phyloP scores from a whole-genome alignment of 2,888 invertebrate genomes.

The Pseudococcus jackbeardsleyi region DNA sequence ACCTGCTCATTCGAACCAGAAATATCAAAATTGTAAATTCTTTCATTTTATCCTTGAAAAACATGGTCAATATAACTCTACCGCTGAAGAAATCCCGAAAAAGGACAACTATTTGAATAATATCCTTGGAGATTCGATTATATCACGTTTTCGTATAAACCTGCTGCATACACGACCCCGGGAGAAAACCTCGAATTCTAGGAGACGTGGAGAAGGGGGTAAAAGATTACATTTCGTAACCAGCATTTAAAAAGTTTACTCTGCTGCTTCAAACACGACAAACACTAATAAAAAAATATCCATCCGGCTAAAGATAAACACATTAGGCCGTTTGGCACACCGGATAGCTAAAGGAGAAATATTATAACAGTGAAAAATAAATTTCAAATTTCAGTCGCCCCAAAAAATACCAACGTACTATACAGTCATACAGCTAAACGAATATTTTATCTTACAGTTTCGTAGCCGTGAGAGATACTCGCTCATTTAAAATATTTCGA shows the following conservation, averaged over 20 bases:
- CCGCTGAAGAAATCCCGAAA: too few relatives aligned
- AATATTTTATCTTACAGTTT: slow-evolving; percentile 6
- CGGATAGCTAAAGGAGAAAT: slow-evolving; percentile 23
- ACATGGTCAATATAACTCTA: too few relatives aligned
- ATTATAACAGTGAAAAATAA: slow-evolving; percentile 27
- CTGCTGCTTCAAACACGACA: not conserved
- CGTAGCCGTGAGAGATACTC: slow-evolving; percentile 30
- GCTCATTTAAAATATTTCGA: slow-evolving; percentile 3
- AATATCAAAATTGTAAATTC: too few relatives aligned
- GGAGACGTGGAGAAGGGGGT: not conserved
- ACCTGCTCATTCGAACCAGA: too few relatives aligned
- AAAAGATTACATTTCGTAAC: slow-evolving; percentile 11
- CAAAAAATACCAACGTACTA: not conserved
- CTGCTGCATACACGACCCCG: not conserved
- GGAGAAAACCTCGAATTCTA: not conserved
- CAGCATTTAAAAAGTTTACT: slow-evolving; percentile 28
- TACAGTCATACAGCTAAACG: not conserved
- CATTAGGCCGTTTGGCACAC: slow-evolving; percentile 17
- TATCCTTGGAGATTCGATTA: not conserved
- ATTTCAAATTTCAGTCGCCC: not conserved
- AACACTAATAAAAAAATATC: slow-evolving; percentile 34
- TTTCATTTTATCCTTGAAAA: too few relatives aligned
- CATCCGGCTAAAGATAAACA: slow-evolving; percentile 5
- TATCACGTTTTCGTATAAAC: not conserved
- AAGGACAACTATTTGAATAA: not conserved